phyloP scores from a whole-genome alignment of 2,888 invertebrate species.

The Euplexia lucipara region DNA sequence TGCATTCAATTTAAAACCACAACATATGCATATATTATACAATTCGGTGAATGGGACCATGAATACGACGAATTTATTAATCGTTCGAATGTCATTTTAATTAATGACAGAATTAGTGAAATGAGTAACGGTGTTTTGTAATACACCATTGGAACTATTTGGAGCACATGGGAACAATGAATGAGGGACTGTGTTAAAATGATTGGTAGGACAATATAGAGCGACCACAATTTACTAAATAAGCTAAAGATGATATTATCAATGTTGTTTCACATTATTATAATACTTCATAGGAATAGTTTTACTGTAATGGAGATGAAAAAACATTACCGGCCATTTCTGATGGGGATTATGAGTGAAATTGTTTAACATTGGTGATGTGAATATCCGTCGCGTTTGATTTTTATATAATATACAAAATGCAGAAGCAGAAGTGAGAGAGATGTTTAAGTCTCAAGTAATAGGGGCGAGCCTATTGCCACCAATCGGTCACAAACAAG shows the following conservation, averaged over 20 bases:
- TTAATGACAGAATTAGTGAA: constrained; percentile 50
- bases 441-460: too few species aligned
- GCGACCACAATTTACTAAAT: neutral
- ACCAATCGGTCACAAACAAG: too few species aligned
- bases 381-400: too few species aligned
- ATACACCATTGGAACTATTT: constrained; percentile 19
- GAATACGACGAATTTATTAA: constrained; percentile 46
- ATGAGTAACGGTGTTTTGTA: constrained; percentile 34
- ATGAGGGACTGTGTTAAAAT: neutral
- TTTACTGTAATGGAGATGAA: too few species aligned
- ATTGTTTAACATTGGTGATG: too few species aligned
- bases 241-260: neutral
- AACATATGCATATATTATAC: constrained; percentile 17
- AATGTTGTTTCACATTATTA: too few species aligned
- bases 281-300: too few species aligned
- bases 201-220: neutral
- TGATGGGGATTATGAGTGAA: too few species aligned
- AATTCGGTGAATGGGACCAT: constrained; percentile 35
- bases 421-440: too few species aligned
- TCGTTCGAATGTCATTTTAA: constrained; percentile 43
- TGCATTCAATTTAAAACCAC: constrained; percentile 59
- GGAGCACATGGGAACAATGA: constrained; percentile 12
- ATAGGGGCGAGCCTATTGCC: too few species aligned
- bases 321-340: too few species aligned
- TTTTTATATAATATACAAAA: too few species aligned